Conservation (phyloP, 2,888 invertebrate species). For the Pyrgus malvae region DNA sequence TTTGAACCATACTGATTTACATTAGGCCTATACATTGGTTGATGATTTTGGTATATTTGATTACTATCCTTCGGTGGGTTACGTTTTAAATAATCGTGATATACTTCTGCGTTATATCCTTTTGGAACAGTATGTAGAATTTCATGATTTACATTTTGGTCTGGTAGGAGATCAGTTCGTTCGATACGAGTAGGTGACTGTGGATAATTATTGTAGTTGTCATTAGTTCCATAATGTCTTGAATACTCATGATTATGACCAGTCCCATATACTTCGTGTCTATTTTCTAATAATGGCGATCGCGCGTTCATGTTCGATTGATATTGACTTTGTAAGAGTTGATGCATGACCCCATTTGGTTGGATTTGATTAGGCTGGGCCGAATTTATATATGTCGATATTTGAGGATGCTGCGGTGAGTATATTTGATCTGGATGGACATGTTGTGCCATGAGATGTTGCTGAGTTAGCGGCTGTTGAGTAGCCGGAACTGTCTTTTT, state of each 20-base stretch:
- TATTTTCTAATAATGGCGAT: slow-evolving; percentile 78
- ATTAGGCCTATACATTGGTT: slow-evolving; percentile 72
- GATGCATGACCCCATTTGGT: slow-evolving; percentile 81
- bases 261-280: slow-evolving; percentile 81
- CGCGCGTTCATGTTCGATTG: slow-evolving; percentile 74
- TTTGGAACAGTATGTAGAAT: slow-evolving; percentile 70
- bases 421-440: slow-evolving; percentile 76
- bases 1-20: slow-evolving; percentile 73
- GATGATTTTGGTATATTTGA: slow-evolving; percentile 82
- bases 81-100: slow-evolving; percentile 79
- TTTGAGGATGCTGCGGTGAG: slow-evolving; percentile 72
- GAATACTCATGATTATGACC: slow-evolving; percentile 78
- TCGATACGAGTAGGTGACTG: slow-evolving; percentile 75
- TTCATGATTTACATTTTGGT: slow-evolving; percentile 73
- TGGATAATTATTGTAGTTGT: slow-evolving; percentile 78
- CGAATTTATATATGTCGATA: slow-evolving; percentile 62
- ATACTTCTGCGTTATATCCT: slow-evolving; percentile 82
- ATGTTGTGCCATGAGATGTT: slow-evolving; percentile 73
- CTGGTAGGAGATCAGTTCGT: slow-evolving; percentile 66
- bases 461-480: slow-evolving; percentile 79
- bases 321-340: slow-evolving; percentile 74
- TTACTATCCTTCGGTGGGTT: slow-evolving; percentile 81
- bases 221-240: slow-evolving; percentile 80
- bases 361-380: slow-evolving; percentile 69
- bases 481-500: slow-evolving; percentile 80